A percentile compares a stretch with the other conserved stretches of the same genome.
phyloP scores from a whole-genome alignment of 2,113 vertebrate species.

The Perca schrenkii region DNA sequence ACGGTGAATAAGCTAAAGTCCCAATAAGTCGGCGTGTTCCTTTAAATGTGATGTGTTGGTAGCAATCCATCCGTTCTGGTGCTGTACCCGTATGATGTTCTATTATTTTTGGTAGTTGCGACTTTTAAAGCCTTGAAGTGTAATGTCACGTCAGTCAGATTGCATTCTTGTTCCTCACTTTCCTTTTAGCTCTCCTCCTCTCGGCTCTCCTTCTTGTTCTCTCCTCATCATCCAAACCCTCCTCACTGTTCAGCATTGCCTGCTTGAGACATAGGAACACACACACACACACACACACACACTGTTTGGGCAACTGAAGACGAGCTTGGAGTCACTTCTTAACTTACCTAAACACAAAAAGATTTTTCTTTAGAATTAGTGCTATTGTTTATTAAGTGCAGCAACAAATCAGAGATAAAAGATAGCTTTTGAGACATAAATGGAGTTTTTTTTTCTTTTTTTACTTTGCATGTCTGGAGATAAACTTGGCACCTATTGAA shows the following conservation, averaged over 20 bases:
- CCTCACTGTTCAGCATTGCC: conserved; percentile 58
- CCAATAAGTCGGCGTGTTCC: too few species aligned
- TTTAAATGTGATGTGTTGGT: neutral
- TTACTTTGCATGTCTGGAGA: neutral
- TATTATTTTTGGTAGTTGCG: neutral
- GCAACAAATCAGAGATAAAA: neutral
- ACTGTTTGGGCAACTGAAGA: neutral
- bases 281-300: conserved; percentile 1
- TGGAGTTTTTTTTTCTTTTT: too few species aligned
- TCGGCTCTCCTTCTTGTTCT: conserved; percentile 64
- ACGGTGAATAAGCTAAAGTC: too few species aligned
- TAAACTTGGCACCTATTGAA: neutral
- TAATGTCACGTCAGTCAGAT: neutral
- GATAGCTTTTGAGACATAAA: neutral
- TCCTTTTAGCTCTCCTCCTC: conserved; percentile 68
- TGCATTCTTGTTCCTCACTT: conserved; percentile 53
- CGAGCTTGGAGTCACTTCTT: neutral
- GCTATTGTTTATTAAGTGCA: neutral
- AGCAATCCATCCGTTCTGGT: neutral
- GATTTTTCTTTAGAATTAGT: neutral
- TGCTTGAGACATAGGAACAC: conserved; percentile 19
- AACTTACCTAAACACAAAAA: neutral
- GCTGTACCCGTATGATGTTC: neutral
- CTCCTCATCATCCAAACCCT: conserved; percentile 68
- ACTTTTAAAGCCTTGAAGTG: neutral